phyloP scores from a whole-genome alignment of 2,113 vertebrate genomes.

The Nesospiza acunhae region DNA sequence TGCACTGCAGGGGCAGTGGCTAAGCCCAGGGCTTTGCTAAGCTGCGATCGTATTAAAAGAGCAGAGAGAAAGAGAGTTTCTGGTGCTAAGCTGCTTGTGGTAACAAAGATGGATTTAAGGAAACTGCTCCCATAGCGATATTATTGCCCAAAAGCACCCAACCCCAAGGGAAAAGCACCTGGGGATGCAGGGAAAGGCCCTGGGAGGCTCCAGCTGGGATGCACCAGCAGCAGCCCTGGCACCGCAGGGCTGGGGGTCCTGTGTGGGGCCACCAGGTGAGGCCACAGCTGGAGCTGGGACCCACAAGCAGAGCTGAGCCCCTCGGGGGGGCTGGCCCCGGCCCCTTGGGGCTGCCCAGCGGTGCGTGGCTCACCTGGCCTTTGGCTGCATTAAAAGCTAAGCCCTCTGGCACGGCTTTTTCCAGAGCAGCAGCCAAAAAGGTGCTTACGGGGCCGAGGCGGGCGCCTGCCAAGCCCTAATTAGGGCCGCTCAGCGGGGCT shows the following conservation, averaged over 20 bases:
- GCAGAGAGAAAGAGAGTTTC: constrained; percentile 60
- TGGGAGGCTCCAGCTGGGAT: fast-evolving
- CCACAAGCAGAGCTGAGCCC: fast-evolving
- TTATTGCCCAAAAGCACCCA: neutral
- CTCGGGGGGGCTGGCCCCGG: fast-evolving
- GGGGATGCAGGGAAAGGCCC: neutral
- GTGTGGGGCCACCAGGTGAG: neutral
- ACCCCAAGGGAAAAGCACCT: fast-evolving
- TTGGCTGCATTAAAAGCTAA: constrained; percentile 42
- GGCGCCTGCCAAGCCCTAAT: constrained; percentile 49
- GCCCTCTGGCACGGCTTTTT: constrained; percentile 30
- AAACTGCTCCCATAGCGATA: constrained; percentile 35
- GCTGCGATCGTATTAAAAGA: constrained; percentile 49
- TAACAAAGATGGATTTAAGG: constrained; percentile 63
- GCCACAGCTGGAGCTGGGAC: neutral
- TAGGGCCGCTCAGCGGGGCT: constrained; percentile 25
- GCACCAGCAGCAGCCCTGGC: too few species aligned
- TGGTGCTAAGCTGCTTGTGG: constrained; percentile 62
- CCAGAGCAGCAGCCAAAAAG: constrained; percentile 51
- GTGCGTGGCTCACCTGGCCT: constrained; percentile 7
- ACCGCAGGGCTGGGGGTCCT: neutral
- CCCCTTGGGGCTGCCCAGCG: fast-evolving
- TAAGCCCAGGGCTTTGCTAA: constrained; percentile 50
- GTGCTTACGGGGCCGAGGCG: constrained; percentile 2
- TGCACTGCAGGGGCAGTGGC: constrained; percentile 53